Percentiles rank a stretch among this genome's conserved stretches.
These are phyloP conservation scores for Sebastes itinus DNA, from an alignment of 2,797 vertebrate species.

Conservation along the genomic window DNA sequence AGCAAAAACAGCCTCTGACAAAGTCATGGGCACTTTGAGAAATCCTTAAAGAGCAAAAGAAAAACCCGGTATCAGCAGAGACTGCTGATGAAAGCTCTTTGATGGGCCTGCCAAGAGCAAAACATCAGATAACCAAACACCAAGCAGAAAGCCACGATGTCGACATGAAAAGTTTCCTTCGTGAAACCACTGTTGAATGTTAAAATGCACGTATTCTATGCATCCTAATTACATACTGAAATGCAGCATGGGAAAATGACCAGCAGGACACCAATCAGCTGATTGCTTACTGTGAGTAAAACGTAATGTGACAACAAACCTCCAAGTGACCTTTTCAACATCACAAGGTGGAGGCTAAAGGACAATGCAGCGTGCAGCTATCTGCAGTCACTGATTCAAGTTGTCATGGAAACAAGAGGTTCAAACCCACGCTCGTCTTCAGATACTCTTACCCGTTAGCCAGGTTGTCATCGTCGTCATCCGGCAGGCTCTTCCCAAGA, in stretches of 20 bases:
- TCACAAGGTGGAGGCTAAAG: background rate
- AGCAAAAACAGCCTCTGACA: slow-evolving; percentile 28
- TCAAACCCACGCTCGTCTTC: background rate
- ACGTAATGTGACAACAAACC: background rate
- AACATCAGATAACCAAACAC: slow-evolving; percentile 8
- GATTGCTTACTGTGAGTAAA: background rate
- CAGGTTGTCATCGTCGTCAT: slow-evolving; percentile 94
- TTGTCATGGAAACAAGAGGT: slow-evolving; percentile 32
- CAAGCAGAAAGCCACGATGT: slow-evolving; percentile 5
- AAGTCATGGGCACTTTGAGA: slow-evolving; percentile 23
- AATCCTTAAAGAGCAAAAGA: slow-evolving; percentile 16
- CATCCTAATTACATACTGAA: background rate
- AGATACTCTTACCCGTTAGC: slow-evolving; percentile 89
- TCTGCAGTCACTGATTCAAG: background rate
- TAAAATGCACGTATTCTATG: background rate
- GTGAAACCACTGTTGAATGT: background rate
- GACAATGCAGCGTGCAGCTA: background rate
- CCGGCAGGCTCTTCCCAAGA: slow-evolving; percentile 90
- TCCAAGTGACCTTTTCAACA: slow-evolving; percentile 35
- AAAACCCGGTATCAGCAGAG: background rate
- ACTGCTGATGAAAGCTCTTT: slow-evolving; percentile 52
- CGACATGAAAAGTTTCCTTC: background rate
- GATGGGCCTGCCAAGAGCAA: slow-evolving; percentile 21
- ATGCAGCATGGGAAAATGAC: background rate
- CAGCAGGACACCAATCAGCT: background rate